phyloP scores from a whole-genome alignment of 2,888 invertebrate genomes.

The Polydrusus cervinus region DNA sequence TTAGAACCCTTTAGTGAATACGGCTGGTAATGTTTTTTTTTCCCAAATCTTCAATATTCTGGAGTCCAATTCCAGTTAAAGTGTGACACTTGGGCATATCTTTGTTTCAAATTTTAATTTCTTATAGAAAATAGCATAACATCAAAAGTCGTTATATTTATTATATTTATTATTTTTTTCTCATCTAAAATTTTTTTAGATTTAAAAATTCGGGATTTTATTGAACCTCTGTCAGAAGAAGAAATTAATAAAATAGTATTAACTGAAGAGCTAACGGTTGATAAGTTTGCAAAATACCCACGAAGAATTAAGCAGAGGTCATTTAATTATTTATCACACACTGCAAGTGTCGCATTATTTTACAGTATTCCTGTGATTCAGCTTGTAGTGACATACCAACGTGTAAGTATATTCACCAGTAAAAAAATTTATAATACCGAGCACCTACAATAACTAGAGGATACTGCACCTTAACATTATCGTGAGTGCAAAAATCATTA shows the following conservation, averaged over 20 bases:
- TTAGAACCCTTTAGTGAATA: too few species aligned
- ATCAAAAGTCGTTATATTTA: too few species aligned
- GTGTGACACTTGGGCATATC: too few species aligned
- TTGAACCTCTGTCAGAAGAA: constrained; percentile 53
- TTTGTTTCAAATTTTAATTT: too few species aligned
- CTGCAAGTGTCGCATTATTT: constrained; percentile 86
- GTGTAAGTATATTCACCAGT: constrained; percentile 70
- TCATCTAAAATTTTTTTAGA: constrained; percentile 44
- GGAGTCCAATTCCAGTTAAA: too few species aligned
- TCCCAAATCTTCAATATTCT: too few species aligned
- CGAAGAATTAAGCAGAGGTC: constrained; percentile 77
- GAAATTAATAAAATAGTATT: constrained; percentile 54
- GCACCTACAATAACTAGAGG: too few species aligned
- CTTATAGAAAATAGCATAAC: too few species aligned
- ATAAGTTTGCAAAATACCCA: constrained; percentile 76
- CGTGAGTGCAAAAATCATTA: too few species aligned
- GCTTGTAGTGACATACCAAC: constrained; percentile 85
- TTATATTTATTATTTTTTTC: neutral
- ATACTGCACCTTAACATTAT: too few species aligned
- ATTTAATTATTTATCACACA: constrained; percentile 82
- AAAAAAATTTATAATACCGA: too few species aligned
- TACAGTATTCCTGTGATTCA: constrained; percentile 91
- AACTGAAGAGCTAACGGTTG: constrained; percentile 72
- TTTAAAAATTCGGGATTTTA: constrained; percentile 52
- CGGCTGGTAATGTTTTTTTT: too few species aligned